phyloP scores from a whole-genome alignment of 2,113 vertebrate genomes.

The Lynx canadensis region DNA sequence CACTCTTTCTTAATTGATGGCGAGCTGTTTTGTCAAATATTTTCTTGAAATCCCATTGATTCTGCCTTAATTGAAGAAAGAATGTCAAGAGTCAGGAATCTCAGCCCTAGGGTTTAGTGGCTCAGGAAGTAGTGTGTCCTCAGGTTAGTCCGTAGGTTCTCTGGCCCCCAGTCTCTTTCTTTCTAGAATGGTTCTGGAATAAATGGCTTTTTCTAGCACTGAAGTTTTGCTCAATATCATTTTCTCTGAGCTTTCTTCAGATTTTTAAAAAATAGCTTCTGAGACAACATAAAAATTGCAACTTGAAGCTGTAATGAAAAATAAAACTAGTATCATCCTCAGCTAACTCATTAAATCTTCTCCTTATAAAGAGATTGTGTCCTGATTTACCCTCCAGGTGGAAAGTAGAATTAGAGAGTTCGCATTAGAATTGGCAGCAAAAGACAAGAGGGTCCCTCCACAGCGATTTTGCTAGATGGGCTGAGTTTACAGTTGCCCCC shows the following conservation, averaged over 20 bases:
- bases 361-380: background rate
- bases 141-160: background rate
- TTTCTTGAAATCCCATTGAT: background rate
- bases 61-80: background rate
- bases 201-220: background rate
- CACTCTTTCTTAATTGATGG: background rate
- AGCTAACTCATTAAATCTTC: background rate
- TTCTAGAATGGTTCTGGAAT: background rate
- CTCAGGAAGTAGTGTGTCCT: background rate
- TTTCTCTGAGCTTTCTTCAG: background rate
- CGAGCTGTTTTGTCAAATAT: background rate
- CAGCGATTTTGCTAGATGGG: background rate
- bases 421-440: background rate
- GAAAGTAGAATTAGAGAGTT: background rate
- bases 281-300: background rate
- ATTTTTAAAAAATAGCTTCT: conserved; percentile 6
- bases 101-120: background rate
- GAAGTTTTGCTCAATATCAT: background rate
- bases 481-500: background rate
- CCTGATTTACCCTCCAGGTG: background rate
- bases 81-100: background rate
- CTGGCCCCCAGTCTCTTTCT: background rate
- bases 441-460: background rate
- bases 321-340: background rate
- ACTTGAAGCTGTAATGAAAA: background rate